phyloP scores from a whole-genome alignment of 2,888 invertebrate species.

The Coenonympha glycerion region DNA sequence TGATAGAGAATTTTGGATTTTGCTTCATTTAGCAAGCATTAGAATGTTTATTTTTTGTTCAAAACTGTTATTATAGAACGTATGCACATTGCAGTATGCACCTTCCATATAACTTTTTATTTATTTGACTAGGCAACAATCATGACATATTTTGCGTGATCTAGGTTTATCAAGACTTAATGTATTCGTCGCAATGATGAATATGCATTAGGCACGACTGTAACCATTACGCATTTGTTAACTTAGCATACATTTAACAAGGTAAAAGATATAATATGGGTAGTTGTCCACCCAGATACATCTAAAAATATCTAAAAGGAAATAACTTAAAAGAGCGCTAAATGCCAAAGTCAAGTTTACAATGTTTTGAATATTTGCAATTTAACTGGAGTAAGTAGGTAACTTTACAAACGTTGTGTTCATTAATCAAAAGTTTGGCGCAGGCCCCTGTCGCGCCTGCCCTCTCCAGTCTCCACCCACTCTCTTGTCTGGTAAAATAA shows the following conservation, averaged over 20 bases:
- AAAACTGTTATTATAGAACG: too few species aligned
- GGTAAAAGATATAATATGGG: not conserved
- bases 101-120: too few species aligned
- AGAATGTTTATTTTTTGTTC: too few species aligned
- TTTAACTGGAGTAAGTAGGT: slow-evolving; percentile 62
- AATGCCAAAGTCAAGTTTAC: slow-evolving; percentile 44
- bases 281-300: not conserved
- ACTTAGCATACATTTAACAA: slow-evolving; percentile 1
- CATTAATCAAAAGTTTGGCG: slow-evolving; percentile 77
- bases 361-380: slow-evolving; percentile 63
- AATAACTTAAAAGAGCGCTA: slow-evolving; percentile 15
- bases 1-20: too few species aligned
- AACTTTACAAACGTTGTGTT: slow-evolving; percentile 69
- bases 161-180: slow-evolving; percentile 13
- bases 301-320: too few species aligned
- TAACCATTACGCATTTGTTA: slow-evolving; percentile 14
- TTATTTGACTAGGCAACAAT: too few species aligned
- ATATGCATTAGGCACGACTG: slow-evolving; percentile 22
- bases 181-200: slow-evolving; percentile 25
- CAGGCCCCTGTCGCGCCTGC: slow-evolving; percentile 53
- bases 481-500: slow-evolving; percentile 46
- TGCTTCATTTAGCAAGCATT: too few species aligned
- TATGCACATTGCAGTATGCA: too few species aligned
- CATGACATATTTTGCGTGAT: slow-evolving; percentile 8
- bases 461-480: slow-evolving; percentile 45